Base-by-base conservation (phyloP, 2,888 invertebrate genomes). In the Parnassius glacialis region DNA sequence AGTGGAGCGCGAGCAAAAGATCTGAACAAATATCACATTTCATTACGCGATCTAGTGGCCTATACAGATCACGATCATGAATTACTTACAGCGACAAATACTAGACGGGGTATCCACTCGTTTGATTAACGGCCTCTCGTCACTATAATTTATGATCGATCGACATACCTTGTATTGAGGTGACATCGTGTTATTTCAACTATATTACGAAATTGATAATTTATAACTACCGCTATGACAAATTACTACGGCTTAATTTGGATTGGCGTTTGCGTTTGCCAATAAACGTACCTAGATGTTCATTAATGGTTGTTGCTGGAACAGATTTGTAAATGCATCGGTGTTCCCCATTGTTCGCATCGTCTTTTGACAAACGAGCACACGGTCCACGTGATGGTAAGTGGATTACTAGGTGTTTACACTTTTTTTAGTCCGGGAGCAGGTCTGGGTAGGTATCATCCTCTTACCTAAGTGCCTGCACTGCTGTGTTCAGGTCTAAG, bases 131-230 rank as follows among this genome's bases (percentile, higher is more conserved):
- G 64, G 62, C 53, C 62, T 52, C 69, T 62, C 67, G 65, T 62
- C 56, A 64, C 53, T 54, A 60, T 53, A 61, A 65, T 64, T 64
- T 67, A 61, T 72, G 73, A 75, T 72, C 64, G 71, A 74, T 73
- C 68, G 64, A 41, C 50, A 43, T 25, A 61, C 25, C 58, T 48
- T 55, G 66, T 62, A 54, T 61, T 64, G 44, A 56, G 55, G 62
- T 65, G 67, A 71, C 71, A 69, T 45, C 5, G 9, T 54, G 10
- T 68, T 63, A 68, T 68, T 65, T 68, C 67, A 34, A 34, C 66
- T 59, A 57, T 66, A 61, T 67, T 68, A 65, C 63, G 59, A 70
- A 70, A 72, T 72, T 68, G 63, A 67, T 70, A 69, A 71, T 70
- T 72, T 66, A 66, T 70, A 64, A 64, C 64, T 12, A 34, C n/a